Evolutionary conservation across 37 sponge, comb jelly and placozoan species (phyloP).

Genomic region (Theonella swinhoei): DNA sequence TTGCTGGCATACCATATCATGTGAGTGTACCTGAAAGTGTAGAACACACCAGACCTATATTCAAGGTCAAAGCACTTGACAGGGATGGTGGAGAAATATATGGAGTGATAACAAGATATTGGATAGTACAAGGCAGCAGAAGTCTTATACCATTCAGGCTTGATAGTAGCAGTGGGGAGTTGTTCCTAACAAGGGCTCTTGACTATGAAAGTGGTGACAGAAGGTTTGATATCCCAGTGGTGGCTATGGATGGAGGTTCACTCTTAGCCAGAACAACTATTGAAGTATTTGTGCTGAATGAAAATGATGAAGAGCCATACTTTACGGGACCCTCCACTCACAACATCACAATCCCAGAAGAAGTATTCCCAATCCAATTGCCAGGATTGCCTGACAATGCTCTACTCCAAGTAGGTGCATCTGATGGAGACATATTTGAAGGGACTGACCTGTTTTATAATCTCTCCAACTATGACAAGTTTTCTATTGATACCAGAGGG

Average conservation of each 20-base stretch:
- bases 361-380: neutral
- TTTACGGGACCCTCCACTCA: slow-evolving; percentile 26
- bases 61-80: slow-evolving; percentile 42
- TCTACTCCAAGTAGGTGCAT: slow-evolving; percentile 10
- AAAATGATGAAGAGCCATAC: slow-evolving; percentile 53
- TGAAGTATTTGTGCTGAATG: slow-evolving; percentile 25
- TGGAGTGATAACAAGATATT: slow-evolving; percentile 29
- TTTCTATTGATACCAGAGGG: slow-evolving; percentile 41
- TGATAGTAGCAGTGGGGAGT: slow-evolving; percentile 22
- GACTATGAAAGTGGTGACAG: slow-evolving; percentile 48
- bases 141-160: slow-evolving; percentile 32
- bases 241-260: slow-evolving; percentile 62
- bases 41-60: neutral
- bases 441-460: slow-evolving; percentile 12
- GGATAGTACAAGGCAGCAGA: neutral
- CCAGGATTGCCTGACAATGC: slow-evolving; percentile 27
- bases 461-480: slow-evolving; percentile 16
- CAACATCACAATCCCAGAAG: slow-evolving; percentile 20
- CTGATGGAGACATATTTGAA: slow-evolving; percentile 11
- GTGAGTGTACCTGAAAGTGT: slow-evolving; percentile 49
- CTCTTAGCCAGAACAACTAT: slow-evolving; percentile 34
- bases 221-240: slow-evolving; percentile 24
- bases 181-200: slow-evolving; percentile 15
- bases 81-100: slow-evolving; percentile 43
- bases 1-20: slow-evolving; percentile 7